Percentiles rank a stretch among this genome's conserved stretches.
These are phyloP conservation scores for Julus scanicus DNA, from an alignment of 2,888 invertebrate species.

Conservation along the genomic window DNA sequence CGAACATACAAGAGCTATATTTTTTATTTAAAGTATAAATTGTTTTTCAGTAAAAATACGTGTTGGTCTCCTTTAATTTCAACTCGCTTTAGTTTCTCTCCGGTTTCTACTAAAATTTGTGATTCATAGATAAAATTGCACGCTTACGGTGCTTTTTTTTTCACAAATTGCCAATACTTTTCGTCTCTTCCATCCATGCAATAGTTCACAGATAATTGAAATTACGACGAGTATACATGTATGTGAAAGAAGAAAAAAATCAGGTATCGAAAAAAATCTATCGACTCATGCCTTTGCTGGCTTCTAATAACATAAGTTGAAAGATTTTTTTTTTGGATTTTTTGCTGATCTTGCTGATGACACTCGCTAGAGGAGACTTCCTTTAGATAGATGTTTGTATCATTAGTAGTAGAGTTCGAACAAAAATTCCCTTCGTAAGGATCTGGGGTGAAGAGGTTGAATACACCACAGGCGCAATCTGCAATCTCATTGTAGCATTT, in stretches of 20 bases:
- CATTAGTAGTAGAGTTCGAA: slow-evolving; percentile 7
- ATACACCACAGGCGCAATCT: slow-evolving; percentile 26
- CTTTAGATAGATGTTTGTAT: slow-evolving; percentile 17
- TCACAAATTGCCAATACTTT: not conserved
- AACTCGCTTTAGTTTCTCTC: not conserved
- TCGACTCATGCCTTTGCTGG: not conserved
- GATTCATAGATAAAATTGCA: not conserved
- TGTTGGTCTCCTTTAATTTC: not conserved
- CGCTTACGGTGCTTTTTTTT: not conserved
- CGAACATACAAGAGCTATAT: no score
- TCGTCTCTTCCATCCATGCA: slow-evolving; percentile 5
- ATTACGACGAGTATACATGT: not conserved
- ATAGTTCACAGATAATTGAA: slow-evolving; percentile 19
- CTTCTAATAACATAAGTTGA: slow-evolving; percentile 29
- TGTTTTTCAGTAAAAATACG: no score
- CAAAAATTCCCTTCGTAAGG: slow-evolving; percentile 10
- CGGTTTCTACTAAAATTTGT: not conserved
- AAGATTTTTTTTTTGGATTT: not conserved
- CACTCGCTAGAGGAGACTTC: slow-evolving; percentile 39
- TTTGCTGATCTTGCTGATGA: slow-evolving; percentile 38
- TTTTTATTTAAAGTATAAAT: no score
- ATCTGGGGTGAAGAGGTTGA: slow-evolving; percentile 38
- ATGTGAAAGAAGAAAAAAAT: not conserved
- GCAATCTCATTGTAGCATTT: slow-evolving; percentile 35
- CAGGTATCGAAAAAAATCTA: slow-evolving; percentile 28